Evolutionary conservation across 64 coral and sea anemone species (phyloP), one percentile per base, ranked within the genome.

Genomic region (Catalaphyllia jardinei): DNA sequence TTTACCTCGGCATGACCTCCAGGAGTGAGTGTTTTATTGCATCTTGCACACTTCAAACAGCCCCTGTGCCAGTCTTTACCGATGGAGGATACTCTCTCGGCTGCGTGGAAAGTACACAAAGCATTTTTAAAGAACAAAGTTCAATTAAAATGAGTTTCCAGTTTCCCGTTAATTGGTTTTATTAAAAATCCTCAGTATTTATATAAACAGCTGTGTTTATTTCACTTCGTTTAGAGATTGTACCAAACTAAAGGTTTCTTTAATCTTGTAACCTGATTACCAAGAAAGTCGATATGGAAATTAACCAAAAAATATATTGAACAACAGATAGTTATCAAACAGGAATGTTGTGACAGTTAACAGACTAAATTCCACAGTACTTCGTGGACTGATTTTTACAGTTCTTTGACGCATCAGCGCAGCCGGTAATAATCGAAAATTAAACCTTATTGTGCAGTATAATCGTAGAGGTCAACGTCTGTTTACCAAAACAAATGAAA

Each of bases 61-160:
- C 60, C 74, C 28, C 95, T 62, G 35, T 98, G 95, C 95, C 95
- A 98, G 4, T 98, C 95, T 51, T 94, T 94, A 12, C 95, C 95
- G 1, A 87, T 33, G 8, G 95, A 98, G 2, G 77, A 78, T 7
- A 98, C 95, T 76, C 77, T 91, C 73, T 98, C 95, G 38, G 95
- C 95, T 98, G 61, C 15, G 46, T 28, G 39, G 27, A 28, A 27
- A 22, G 46, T 33, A 46, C 19, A 50, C 31, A 24, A 49, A 50
- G 6, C 19, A 77, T 11, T 10, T 5, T 24, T 51, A n/a, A n/a
- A n/a, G n/a, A n/a, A n/a, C n/a, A 57, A n/a, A n/a, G n/a, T n/a
- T n/a, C n/a, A n/a, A n/a, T n/a, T n/a, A n/a, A 33, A 73, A 33
- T 30, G 29, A 31, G 29, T 4, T 29, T 73, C n/a, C n/a, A n/a